These are phyloP conservation scores for Brachyrhaphis roseni DNA, from an alignment of 2,797 vertebrate genomes.

Conservation along the genomic window DNA sequence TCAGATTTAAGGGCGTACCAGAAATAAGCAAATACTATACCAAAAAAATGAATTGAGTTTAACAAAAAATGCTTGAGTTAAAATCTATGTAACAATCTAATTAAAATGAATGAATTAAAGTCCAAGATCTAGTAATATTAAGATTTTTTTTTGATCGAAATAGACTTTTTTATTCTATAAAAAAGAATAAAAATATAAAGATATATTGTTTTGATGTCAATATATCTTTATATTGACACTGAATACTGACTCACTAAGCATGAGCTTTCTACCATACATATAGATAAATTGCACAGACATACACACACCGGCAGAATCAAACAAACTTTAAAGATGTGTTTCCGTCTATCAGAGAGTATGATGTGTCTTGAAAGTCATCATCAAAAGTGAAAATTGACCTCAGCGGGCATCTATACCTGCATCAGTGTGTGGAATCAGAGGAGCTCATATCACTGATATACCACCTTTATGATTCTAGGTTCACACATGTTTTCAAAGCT, in stretches of 20 bases:
- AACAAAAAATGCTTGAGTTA: no score
- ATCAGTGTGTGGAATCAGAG: conserved; percentile 20
- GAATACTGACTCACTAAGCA: neutral
- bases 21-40: no score
- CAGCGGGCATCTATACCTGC: neutral
- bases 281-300: conserved; percentile 4
- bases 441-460: neutral
- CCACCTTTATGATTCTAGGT: conserved; percentile 12
- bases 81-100: no score
- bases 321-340: conserved; percentile 2
- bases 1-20: no score
- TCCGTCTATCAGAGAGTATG: neutral
- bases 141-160: no score
- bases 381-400: conserved; percentile 11
- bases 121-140: no score
- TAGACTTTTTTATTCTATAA: no score
- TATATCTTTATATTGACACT: neutral
- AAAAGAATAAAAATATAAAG: no score
- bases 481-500: conserved; percentile 21
- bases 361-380: conserved; percentile 9
- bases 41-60: no score
- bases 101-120: no score
- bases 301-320: neutral
- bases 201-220: no score
- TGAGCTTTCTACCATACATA: neutral